Evolutionary conservation across 2,888 invertebrate genomes (phyloP).

Genomic region (Lepetodrilus schrolli): DNA sequence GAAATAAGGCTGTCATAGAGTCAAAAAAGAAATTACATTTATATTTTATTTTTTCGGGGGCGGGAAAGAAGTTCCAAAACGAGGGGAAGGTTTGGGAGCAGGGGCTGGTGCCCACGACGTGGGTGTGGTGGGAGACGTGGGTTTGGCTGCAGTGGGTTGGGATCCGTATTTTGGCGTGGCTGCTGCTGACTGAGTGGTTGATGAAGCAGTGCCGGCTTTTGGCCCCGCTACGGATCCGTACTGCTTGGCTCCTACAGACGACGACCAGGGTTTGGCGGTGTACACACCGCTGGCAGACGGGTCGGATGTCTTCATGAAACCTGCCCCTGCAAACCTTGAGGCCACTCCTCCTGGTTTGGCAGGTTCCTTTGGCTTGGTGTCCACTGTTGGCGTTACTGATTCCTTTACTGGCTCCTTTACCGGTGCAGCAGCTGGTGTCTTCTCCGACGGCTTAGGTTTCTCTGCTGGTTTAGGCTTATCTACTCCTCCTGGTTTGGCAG

Average conservation of each 20-base stretch:
- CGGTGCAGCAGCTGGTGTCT: not conserved
- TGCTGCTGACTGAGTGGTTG: not conserved
- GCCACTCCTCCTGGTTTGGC: not conserved
- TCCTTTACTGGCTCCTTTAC: not conserved
- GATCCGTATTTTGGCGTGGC: not conserved
- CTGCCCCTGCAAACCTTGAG: not conserved
- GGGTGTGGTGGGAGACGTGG: not conserved
- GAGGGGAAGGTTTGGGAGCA: conserved; percentile 23
- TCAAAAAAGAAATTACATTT: too few relatives aligned
- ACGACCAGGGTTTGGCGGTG: not conserved
- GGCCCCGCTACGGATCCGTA: conserved; percentile 12
- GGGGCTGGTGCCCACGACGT: not conserved
- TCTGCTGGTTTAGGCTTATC: too few relatives aligned
- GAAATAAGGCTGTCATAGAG: too few relatives aligned
- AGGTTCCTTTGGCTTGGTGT: not conserved
- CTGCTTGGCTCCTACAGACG: conserved; percentile 2
- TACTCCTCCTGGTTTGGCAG: not conserved
- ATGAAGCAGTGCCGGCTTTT: not conserved
- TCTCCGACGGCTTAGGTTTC: not conserved
- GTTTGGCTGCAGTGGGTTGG: not conserved
- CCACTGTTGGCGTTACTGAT: not conserved
- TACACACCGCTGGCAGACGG: not conserved
- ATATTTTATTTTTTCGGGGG: conserved; percentile 24
- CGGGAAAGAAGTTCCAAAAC: conserved; percentile 21
- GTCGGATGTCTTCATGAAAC: not conserved